These are phyloP conservation scores for Epistrophe grossulariae DNA, from an alignment of 2,888 invertebrate species.

Conservation along the genomic window DNA sequence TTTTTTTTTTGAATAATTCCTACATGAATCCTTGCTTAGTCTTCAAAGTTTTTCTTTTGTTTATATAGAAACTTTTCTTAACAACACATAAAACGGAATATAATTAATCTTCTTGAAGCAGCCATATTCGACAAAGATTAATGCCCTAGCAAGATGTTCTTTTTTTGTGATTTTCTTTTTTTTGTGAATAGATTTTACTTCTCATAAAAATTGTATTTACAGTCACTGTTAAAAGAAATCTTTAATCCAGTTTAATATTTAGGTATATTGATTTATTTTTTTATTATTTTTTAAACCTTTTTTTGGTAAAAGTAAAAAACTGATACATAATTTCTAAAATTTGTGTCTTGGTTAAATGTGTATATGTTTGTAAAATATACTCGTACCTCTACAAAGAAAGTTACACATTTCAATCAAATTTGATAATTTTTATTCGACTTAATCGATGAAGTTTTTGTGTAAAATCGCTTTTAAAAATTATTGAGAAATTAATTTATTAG, in stretches of 20 bases:
- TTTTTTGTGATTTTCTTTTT: neutral
- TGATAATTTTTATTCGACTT: too few relatives aligned
- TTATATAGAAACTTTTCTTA: neutral
- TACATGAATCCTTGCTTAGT: slow-evolving; percentile 3
- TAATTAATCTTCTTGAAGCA: slow-evolving; percentile 34
- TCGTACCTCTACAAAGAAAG: too few relatives aligned
- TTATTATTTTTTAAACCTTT: neutral
- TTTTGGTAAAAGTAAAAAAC: too few relatives aligned
- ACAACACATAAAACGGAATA: slow-evolving; percentile 1
- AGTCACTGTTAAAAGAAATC: neutral
- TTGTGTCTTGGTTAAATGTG: too few relatives aligned
- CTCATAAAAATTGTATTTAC: slow-evolving; percentile 10
- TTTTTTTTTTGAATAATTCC: neutral
- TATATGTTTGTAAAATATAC: too few relatives aligned
- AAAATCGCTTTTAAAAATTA: too few relatives aligned
- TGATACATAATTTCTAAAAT: too few relatives aligned
- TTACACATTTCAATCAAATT: too few relatives aligned
- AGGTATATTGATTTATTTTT: neutral
- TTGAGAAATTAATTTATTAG: too few relatives aligned
- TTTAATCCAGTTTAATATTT: neutral
- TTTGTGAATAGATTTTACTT: slow-evolving; percentile 1
- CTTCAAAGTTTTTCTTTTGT: neutral
- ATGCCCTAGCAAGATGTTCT: slow-evolving; percentile 15
- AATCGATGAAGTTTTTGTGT: too few relatives aligned
- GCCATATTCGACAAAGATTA: slow-evolving; percentile 42